Percentiles rank a stretch among this genome's conserved stretches.
phyloP scores from a whole-genome alignment of 2,797 vertebrate genomes.

The Phoeniculus purpureus region DNA sequence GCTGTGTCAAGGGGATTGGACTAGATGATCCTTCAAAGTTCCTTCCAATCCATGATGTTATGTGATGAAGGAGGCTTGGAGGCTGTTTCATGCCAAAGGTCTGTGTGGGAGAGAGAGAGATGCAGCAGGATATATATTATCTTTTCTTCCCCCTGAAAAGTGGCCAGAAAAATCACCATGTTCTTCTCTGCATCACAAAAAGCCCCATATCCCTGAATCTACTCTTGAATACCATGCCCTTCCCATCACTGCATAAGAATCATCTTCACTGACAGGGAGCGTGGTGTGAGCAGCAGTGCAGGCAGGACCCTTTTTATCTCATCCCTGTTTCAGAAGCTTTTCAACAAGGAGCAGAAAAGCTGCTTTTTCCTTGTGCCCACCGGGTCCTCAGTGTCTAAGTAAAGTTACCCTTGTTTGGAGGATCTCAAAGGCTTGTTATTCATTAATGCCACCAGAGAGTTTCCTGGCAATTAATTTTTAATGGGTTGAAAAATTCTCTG shows the following conservation, averaged over 20 bases:
- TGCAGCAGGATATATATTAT: accelerated
- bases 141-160: background rate
- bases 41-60: no score
- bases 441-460: slow-evolving; percentile 23
- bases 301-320: background rate
- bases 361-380: background rate
- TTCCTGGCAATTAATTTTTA: slow-evolving; percentile 53
- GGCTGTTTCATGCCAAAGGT: accelerated
- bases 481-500: slow-evolving; percentile 17
- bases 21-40: no score
- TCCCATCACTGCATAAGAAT: background rate
- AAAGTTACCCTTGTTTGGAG: background rate
- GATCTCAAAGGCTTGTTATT: slow-evolving; percentile 6
- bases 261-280: background rate
- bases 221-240: background rate
- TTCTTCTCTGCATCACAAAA: background rate
- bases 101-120: background rate
- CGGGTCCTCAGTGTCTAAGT: background rate
- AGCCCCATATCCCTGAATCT: background rate
- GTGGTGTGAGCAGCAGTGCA: background rate
- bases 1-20: no score
- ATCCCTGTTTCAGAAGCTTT: background rate
- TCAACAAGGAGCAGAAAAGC: background rate
- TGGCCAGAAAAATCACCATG: background rate
- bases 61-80: background rate